These are phyloP conservation scores for Enteromius anoplus DNA, from an alignment of 2,797 vertebrate species.

Conservation along the genomic window DNA sequence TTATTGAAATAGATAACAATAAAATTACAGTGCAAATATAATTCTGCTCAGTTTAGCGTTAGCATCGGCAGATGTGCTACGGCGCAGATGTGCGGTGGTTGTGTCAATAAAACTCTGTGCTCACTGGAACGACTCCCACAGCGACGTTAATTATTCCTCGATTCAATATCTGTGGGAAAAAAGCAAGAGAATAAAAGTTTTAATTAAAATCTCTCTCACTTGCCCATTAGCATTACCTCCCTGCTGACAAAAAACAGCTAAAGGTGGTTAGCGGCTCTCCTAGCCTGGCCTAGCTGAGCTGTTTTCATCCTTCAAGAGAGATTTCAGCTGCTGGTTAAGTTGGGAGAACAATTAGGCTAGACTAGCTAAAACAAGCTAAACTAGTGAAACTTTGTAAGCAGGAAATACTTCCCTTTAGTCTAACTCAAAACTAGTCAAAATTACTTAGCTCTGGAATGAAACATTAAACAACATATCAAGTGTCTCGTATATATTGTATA, in stretches of 20 bases:
- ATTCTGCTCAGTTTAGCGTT: background rate
- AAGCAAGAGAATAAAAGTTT: constrained; percentile 71
- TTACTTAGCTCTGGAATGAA: fast-evolving
- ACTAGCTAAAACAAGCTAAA: background rate
- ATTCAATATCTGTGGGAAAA: constrained; percentile 69
- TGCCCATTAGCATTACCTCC: constrained; percentile 34
- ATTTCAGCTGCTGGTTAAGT: background rate
- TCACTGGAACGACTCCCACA: constrained; percentile 53
- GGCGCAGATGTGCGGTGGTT: background rate
- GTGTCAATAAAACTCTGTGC: constrained; percentile 31
- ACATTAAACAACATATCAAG: background rate
- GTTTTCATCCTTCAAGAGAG: background rate
- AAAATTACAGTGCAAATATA: constrained; percentile 26
- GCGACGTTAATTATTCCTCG: constrained; percentile 74
- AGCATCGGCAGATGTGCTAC: background rate
- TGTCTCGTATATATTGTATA: background rate
- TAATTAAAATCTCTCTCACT: constrained; percentile 72
- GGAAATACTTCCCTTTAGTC: background rate
- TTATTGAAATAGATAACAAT: constrained; percentile 39
- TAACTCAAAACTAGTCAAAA: background rate
- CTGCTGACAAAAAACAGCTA: constrained; percentile 23
- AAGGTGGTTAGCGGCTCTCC: constrained; percentile 6
- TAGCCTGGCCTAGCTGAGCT: background rate
- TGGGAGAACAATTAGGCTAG: background rate
- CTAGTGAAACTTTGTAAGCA: background rate